Percentiles rank a stretch among this genome's conserved stretches.
These are phyloP conservation scores for Pogonocichla stellata DNA, from an alignment of 2,113 vertebrate species.

Conservation along the genomic window DNA sequence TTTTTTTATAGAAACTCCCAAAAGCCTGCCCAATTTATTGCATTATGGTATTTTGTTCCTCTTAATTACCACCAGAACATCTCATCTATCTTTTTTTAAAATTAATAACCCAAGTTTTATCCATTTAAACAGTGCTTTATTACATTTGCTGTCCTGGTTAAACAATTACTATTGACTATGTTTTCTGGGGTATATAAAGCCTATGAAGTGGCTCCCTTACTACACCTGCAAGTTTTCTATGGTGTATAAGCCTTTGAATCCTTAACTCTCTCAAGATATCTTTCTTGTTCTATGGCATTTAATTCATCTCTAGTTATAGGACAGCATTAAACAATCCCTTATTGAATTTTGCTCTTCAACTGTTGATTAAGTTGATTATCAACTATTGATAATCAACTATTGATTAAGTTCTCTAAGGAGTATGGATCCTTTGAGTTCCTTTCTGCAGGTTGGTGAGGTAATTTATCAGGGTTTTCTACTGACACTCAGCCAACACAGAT, in stretches of 20 bases:
- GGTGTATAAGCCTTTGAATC: background rate
- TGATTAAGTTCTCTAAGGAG: background rate
- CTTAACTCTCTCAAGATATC: background rate
- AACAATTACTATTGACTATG: background rate
- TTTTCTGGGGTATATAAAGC: background rate
- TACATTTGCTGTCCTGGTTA: background rate
- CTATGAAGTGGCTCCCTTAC: background rate
- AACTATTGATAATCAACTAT: too few relatives aligned
- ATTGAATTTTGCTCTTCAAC: background rate
- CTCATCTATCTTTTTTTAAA: background rate
- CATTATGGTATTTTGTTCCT: background rate
- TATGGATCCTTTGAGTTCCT: background rate
- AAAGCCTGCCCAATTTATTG: background rate
- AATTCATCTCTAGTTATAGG: background rate
- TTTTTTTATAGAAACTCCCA: background rate
- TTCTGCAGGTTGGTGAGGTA: background rate
- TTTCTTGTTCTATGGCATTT: background rate
- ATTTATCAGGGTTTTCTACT: background rate
- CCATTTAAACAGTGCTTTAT: background rate
- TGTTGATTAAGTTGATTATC: background rate
- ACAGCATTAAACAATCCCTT: background rate
- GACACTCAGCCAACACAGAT: background rate
- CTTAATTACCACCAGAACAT: background rate
- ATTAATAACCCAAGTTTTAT: background rate
- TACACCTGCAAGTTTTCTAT: background rate